These are phyloP conservation scores for Acomys russatus DNA, from an alignment of 2,797 vertebrate species.

Conservation along the genomic window DNA sequence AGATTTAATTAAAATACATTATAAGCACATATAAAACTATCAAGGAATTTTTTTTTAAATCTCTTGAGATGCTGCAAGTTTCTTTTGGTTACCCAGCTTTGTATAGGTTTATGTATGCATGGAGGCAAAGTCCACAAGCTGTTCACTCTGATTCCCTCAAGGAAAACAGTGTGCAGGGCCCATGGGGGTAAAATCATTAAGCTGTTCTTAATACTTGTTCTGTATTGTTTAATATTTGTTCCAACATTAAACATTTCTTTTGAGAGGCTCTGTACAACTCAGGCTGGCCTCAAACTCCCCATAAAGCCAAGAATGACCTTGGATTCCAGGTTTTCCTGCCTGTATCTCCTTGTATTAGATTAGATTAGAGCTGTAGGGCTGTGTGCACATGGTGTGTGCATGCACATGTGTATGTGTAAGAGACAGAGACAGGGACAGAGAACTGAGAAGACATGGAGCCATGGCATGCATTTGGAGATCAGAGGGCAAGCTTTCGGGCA, in stretches of 20 bases:
- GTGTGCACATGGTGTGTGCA: not conserved
- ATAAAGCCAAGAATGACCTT: not conserved
- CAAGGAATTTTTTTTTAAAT: not conserved
- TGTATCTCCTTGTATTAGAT: not conserved
- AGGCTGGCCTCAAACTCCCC: not conserved
- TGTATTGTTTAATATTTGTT: conserved; percentile 17
- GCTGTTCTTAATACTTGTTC: conserved; percentile 3
- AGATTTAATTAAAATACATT: not conserved
- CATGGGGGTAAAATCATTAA: not conserved
- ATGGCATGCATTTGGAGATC: not conserved
- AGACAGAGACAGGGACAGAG: not conserved
- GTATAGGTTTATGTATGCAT: not conserved
- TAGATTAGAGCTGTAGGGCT: not conserved
- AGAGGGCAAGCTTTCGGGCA: not conserved
- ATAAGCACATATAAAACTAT: not conserved
- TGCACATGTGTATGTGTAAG: too few relatives aligned
- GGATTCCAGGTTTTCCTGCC: not conserved
- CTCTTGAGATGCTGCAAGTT: not conserved
- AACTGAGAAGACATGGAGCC: not conserved
- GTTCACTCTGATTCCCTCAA: conserved; percentile 29
- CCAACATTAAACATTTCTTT: not conserved
- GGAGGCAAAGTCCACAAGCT: not conserved
- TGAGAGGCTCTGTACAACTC: not conserved
- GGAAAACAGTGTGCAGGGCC: conserved; percentile 21
- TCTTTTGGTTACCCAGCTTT: not conserved